Conservation (phyloP, 1,140 invertebrate species). For the Bombus sibiricus region DNA sequence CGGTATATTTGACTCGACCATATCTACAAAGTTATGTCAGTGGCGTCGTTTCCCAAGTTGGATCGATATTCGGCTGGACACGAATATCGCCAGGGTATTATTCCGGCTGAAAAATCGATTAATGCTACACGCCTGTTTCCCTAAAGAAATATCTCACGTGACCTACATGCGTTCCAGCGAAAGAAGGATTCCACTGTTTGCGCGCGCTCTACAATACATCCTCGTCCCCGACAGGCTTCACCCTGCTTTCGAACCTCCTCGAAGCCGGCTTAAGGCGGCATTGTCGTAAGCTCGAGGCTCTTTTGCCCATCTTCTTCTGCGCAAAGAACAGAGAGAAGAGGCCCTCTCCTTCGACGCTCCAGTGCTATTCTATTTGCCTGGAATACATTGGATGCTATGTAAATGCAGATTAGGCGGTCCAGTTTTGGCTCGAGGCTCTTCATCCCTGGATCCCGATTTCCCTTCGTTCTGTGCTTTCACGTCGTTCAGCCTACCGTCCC, state of each 20-base stretch:
- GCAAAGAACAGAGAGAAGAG: conserved; percentile 25
- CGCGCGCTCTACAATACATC: conserved; percentile 48
- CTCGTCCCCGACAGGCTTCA: conserved; percentile 22
- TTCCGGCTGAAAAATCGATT: conserved; percentile 25
- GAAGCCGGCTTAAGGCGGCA: conserved; percentile 50
- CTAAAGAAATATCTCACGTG: conserved; percentile 31
- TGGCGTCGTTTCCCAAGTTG: neutral
- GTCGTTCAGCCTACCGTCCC: neutral
- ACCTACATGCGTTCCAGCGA: conserved; percentile 43
- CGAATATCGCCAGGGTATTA: conserved; percentile 22
- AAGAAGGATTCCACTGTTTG: conserved; percentile 62
- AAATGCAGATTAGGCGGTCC: conserved; percentile 63
- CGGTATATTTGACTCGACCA: neutral
- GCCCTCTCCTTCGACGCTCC: conserved; percentile 19
- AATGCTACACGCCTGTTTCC: conserved; percentile 22
- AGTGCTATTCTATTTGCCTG: conserved; percentile 42
- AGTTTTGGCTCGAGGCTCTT: conserved; percentile 18
- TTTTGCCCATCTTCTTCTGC: neutral
- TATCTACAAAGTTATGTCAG: neutral
- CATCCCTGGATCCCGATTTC: too few relatives aligned
- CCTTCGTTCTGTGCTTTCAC: neutral
- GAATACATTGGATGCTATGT: conserved; percentile 50
- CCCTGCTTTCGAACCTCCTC: conserved; percentile 33
- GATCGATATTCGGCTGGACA: conserved; percentile 23
- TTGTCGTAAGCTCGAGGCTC: conserved; percentile 58